Evolutionary conservation across 2,113 vertebrate genomes (phyloP).

Genomic region (Proterorhinus semilunaris): DNA sequence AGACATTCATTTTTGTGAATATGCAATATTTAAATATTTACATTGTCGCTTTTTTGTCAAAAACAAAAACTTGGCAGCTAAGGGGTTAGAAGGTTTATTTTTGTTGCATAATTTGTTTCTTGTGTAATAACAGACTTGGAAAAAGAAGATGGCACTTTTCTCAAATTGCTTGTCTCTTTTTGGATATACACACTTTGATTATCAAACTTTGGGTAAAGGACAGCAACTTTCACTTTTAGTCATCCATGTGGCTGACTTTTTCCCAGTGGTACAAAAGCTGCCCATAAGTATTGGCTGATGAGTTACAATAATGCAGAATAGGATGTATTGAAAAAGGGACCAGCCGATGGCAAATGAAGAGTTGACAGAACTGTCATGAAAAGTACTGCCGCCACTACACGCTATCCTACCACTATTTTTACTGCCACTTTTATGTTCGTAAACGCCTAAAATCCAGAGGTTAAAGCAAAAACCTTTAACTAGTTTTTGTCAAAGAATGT

Average conservation of each 20-base stretch:
- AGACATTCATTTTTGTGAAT: conserved; percentile 22
- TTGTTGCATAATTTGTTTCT: conserved; percentile 46
- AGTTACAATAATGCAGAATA: not conserved
- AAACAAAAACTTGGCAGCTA: conserved; percentile 27
- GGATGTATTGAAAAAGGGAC: too few relatives aligned
- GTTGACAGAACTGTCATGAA: too few relatives aligned
- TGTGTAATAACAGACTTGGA: conserved; percentile 28
- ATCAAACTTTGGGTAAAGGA: conserved; percentile 3
- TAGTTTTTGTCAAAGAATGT: conserved; percentile 1
- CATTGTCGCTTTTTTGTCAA: not conserved
- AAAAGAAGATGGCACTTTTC: conserved; percentile 51
- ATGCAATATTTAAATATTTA: not conserved
- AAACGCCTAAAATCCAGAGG: too few relatives aligned
- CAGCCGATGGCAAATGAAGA: too few relatives aligned
- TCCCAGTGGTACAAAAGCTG: not conserved
- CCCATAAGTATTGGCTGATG: not conserved
- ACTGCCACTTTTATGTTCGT: too few relatives aligned
- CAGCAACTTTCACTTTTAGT: not conserved
- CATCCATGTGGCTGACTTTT: not conserved
- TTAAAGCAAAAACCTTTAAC: too few relatives aligned
- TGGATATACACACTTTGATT: conserved; percentile 35
- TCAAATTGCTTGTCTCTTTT: conserved; percentile 50
- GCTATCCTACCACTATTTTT: too few relatives aligned
- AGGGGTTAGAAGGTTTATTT: conserved; percentile 35
- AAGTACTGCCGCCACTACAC: too few relatives aligned